Base-by-base conservation (phyloP, 2,888 invertebrate genomes). In the Leucoma salicis region DNA sequence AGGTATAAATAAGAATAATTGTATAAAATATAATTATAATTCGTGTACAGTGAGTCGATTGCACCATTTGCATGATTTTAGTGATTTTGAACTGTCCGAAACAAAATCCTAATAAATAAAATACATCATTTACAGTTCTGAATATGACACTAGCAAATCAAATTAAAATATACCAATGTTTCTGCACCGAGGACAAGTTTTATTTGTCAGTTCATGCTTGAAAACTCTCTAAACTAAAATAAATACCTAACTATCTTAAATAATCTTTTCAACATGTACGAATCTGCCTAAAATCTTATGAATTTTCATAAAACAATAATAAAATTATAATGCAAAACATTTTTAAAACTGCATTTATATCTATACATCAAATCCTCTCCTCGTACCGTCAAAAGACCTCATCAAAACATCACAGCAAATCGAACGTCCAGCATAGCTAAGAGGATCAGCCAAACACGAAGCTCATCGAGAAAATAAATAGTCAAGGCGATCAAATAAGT, bases 301-400 rank as follows among this genome's bases (percentile, higher is more conserved):
- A 70, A 83, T 75, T 70, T 82, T 76, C 81, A 82, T 82, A 87
- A 89, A 88, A 88, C 86, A 90, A 88, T 84, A 84, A 89, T 90
- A 89, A 89, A 90, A 89, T 88, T 88, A 89, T 84, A 86, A 89
- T 88, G 85, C 84, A 86, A 90, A 90, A 88, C 86, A 87, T 85
- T 86, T 88, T 88, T 85, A 82, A 88, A 87, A 87, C 88, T 87
- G 85, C 78, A 85, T 76, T 85, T 86, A 86, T 82, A 79, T 82
- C 85, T 86, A 86, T 86, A 86, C 82, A 85, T 85, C 82, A 80
- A 86, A 87, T 88, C 86, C 81, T 82, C 80, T 76, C 76, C 65
- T 72, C 72, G 81, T 77, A 78, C 88, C 88, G 87, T 82, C 76
- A 74, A 75, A 76, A 84, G 88, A 87, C 88, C 83, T 82, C 87